These are phyloP conservation scores for Andricus grossulariae DNA, from an alignment of 1,140 invertebrate species.

Conservation along the genomic window DNA sequence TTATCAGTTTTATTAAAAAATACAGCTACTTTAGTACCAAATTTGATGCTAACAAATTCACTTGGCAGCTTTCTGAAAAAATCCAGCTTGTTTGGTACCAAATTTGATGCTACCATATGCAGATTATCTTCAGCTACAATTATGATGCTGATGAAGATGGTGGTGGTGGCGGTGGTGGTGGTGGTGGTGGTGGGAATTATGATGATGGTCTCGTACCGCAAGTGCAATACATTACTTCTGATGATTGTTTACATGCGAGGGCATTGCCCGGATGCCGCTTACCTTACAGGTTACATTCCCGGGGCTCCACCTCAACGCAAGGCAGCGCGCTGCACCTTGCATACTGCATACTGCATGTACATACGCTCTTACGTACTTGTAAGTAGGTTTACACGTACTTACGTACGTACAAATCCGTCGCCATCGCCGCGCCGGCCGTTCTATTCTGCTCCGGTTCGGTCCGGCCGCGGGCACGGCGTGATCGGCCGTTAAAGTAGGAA, in stretches of 20 bases:
- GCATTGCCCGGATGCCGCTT: slow-evolving; percentile 74
- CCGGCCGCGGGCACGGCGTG: slow-evolving; percentile 43
- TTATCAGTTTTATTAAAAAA: too few species aligned
- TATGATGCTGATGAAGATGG: too few species aligned
- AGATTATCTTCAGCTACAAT: too few species aligned
- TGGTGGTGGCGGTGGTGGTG: too few species aligned
- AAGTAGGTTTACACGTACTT: slow-evolving; percentile 9
- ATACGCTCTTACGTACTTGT: slow-evolving; percentile 13
- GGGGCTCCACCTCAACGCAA: slow-evolving; percentile 52
- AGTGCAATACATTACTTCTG: not conserved
- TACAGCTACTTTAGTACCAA: too few species aligned
- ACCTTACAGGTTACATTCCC: slow-evolving; percentile 69
- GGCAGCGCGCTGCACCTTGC: slow-evolving; percentile 49
- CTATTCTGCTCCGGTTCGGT: slow-evolving; percentile 56
- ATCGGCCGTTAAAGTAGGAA: slow-evolving; percentile 55
- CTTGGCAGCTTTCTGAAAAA: too few species aligned
- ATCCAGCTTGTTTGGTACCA: too few species aligned
- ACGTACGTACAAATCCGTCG: slow-evolving; percentile 40
- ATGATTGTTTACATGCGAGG: slow-evolving; percentile 74
- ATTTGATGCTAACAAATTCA: too few species aligned
- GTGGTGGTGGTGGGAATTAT: too few species aligned
- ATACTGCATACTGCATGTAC: slow-evolving; percentile 45
- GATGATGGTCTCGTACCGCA: not conserved
- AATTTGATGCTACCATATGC: too few species aligned
- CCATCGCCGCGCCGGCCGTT: slow-evolving; percentile 50